These are phyloP conservation scores for Microcebus lehilahytsara DNA, from an alignment of 2,113 vertebrate species.

Conservation along the genomic window DNA sequence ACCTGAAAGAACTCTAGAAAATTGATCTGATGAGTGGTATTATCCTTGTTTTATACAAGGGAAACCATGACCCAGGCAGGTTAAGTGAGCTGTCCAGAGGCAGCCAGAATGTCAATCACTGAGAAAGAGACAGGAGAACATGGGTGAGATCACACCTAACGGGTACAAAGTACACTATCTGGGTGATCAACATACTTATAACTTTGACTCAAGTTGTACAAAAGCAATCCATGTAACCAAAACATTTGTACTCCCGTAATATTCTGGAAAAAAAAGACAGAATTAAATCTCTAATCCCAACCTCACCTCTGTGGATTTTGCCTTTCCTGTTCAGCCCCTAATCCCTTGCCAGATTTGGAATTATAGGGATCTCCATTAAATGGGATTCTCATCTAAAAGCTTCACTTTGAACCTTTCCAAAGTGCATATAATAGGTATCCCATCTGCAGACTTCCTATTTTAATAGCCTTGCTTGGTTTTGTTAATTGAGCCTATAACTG, in stretches of 20 bases:
- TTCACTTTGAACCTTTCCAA: slow-evolving; percentile 24
- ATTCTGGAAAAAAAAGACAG: background rate
- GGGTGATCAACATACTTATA: too few species aligned
- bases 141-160: too few species aligned
- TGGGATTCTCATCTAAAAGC: slow-evolving; percentile 22
- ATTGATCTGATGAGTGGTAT: slow-evolving; percentile 60
- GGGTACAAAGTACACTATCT: too few species aligned
- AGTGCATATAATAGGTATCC: background rate
- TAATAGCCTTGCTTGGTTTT: slow-evolving; percentile 10
- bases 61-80: slow-evolving; percentile 61
- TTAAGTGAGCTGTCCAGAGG: slow-evolving; percentile 59
- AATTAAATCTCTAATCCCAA: slow-evolving; percentile 45
- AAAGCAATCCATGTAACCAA: too few species aligned
- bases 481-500: background rate
- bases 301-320: background rate
- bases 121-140: background rate
- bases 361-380: background rate
- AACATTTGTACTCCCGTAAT: too few species aligned
- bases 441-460: background rate
- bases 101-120: background rate
- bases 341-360: slow-evolving; percentile 19
- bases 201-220: too few species aligned
- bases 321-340: background rate
- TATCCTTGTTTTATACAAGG: slow-evolving; percentile 43
- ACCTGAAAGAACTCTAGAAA: slow-evolving; percentile 59